Evolutionary conservation across 2,888 invertebrate species (phyloP).

Genomic region (Chrysomela aeneicollis): DNA sequence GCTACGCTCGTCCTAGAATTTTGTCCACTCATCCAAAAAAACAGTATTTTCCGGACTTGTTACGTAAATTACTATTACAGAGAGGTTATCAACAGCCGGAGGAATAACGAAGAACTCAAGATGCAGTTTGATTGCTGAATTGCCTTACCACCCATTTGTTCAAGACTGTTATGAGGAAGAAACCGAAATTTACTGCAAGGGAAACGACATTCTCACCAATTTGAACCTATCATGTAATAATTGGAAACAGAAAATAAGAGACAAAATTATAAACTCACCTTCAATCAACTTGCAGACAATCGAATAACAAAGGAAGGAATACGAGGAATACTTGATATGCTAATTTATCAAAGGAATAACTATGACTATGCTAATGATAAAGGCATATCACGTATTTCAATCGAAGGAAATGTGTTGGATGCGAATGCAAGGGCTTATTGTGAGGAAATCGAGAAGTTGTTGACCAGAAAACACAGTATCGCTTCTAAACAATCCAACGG

Average conservation of each 20-base stretch:
- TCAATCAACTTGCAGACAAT: conserved; percentile 30
- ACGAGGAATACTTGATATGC: conserved; percentile 27
- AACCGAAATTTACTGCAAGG: conserved; percentile 50
- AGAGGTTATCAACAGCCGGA: neutral
- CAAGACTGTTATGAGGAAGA: conserved; percentile 49
- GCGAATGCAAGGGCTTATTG: conserved; percentile 10
- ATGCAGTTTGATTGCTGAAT: conserved; percentile 11
- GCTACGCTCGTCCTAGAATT: too few relatives aligned
- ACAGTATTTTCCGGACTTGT: too few relatives aligned
- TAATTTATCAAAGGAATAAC: conserved; percentile 29
- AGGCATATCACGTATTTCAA: conserved; percentile 34
- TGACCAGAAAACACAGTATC: conserved; percentile 1
- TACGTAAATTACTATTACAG: too few relatives aligned
- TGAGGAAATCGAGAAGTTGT: conserved; percentile 20
- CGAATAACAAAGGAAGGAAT: conserved; percentile 29
- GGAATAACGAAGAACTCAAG: neutral
- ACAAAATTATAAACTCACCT: conserved; percentile 10
- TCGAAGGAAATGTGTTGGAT: conserved; percentile 29
- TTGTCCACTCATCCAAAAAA: too few relatives aligned
- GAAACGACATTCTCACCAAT: conserved; percentile 54
- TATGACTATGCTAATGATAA: conserved; percentile 13
- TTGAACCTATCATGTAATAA: conserved; percentile 56
- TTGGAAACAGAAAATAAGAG: conserved; percentile 11
- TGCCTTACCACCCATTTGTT: conserved; percentile 52
- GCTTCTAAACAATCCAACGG: neutral